These are phyloP conservation scores for Piezodorus guildinii DNA, from an alignment of 1,140 invertebrate genomes.

Conservation along the genomic window DNA sequence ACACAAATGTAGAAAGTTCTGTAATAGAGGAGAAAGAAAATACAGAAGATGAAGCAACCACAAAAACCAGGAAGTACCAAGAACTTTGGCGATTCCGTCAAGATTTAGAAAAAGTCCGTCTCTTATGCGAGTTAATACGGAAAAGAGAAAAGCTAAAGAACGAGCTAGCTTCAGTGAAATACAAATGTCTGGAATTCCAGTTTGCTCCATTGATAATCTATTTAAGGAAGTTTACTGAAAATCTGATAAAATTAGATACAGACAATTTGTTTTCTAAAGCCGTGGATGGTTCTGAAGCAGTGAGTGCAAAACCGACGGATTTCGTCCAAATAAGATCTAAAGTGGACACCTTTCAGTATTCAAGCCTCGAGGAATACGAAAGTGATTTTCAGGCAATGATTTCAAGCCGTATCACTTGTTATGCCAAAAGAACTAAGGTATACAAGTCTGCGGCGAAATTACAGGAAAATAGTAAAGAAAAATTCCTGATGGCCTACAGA, in stretches of 20 bases:
- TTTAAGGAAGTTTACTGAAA: constrained; percentile 58
- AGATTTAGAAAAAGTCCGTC: constrained; percentile 82
- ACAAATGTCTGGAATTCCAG: constrained; percentile 66
- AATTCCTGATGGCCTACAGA: constrained; percentile 64
- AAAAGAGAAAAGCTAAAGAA: constrained; percentile 92
- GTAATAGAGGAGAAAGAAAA: too few species aligned
- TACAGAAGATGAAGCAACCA: too few species aligned
- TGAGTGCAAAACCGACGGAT: constrained; percentile 93
- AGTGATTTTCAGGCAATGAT: constrained; percentile 89
- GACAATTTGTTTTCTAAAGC: constrained; percentile 86
- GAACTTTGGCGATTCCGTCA: constrained; percentile 58
- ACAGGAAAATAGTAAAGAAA: constrained; percentile 61
- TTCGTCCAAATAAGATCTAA: constrained; percentile 77
- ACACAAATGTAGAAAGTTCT: too few species aligned
- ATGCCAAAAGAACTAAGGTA: constrained; percentile 82
- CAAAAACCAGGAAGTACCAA: too few species aligned
- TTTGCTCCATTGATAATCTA: constrained; percentile 70
- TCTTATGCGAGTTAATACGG: constrained; percentile 85
- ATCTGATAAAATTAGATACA: constrained; percentile 68
- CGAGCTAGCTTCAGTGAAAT: constrained; percentile 67
- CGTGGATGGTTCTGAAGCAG: constrained; percentile 70
- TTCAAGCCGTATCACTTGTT: constrained; percentile 85
- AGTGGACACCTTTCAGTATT: constrained; percentile 42
- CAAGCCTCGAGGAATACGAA: constrained; percentile 67
- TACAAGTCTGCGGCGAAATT: constrained; percentile 74